phyloP scores from a whole-genome alignment of 2,797 vertebrate species.

The Fistularia tabacaria region DNA sequence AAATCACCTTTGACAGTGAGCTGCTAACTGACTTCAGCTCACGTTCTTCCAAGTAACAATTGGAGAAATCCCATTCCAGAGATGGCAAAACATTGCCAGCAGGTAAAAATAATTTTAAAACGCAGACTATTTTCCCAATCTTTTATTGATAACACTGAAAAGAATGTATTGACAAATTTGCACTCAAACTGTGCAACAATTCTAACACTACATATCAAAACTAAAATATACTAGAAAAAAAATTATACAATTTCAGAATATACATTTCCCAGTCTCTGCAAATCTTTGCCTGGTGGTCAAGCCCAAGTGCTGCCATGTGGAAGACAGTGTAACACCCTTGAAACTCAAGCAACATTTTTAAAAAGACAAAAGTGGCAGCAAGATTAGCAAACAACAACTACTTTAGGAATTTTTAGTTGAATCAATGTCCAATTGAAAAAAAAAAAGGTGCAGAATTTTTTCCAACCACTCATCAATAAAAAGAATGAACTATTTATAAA shows the following conservation, averaged over 20 bases:
- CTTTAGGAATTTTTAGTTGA: constrained; percentile 9
- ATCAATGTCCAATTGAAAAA: constrained; percentile 6
- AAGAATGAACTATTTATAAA: constrained; percentile 22
- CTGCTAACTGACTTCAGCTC: no score
- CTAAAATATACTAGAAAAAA: constrained; percentile 65
- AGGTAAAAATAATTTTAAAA: no score
- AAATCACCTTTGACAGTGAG: no score
- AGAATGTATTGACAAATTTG: constrained; percentile 70
- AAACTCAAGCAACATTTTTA: constrained; percentile 13
- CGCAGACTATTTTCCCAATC: constrained; percentile 10
- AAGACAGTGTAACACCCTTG: constrained; percentile 29
- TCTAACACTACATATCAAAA: constrained; percentile 71
- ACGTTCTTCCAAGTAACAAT: no score
- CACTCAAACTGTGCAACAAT: constrained; percentile 69
- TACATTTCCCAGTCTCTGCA: constrained; percentile 72
- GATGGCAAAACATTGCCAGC: no score
- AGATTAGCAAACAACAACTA: constrained; percentile 18
- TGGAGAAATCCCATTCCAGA: no score
- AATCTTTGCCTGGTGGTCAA: constrained; percentile 41
- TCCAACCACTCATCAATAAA: constrained; percentile 8
- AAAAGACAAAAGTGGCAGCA: constrained; percentile 14
- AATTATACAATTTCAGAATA: constrained; percentile 78
- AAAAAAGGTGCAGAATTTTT: constrained; percentile 1
- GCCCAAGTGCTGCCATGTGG: constrained; percentile 28
- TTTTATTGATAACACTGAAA: constrained; percentile 81